These are phyloP conservation scores for Vimba vimba DNA, from an alignment of 2,113 vertebrate genomes.

Conservation along the genomic window DNA sequence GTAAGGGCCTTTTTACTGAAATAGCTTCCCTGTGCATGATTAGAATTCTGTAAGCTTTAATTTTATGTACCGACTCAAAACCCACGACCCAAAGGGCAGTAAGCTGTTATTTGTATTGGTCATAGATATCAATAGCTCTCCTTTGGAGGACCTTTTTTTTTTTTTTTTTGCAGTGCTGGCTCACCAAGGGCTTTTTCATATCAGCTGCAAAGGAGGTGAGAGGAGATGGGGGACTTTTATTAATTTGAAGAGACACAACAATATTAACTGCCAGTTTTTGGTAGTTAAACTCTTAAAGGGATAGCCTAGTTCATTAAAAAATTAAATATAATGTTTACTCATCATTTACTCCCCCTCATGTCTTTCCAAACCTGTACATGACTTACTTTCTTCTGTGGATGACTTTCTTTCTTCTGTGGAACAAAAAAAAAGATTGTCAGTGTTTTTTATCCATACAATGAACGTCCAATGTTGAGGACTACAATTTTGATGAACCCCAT, in stretches of 20 bases:
- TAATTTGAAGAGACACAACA: not conserved
- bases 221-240: constrained; percentile 3
- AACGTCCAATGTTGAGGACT: not conserved
- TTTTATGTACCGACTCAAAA: not conserved
- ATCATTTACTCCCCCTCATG: not conserved
- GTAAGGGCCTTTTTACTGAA: not conserved
- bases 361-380: not conserved
- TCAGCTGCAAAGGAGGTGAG: not conserved
- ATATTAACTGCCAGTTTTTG: not conserved
- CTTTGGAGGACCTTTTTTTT: too few species aligned
- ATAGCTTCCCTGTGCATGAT: not conserved
- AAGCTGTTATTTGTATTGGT: constrained; percentile 8
- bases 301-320: not conserved
- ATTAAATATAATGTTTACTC: not conserved
- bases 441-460: not conserved
- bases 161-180: not conserved
- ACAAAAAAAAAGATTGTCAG: not conserved
- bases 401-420: not conserved
- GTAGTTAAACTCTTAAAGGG: not conserved
- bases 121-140: not conserved
- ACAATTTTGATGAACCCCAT: not conserved
- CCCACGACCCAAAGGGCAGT: not conserved
- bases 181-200: not conserved
- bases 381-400: not conserved
- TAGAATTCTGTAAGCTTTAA: not conserved